Evolutionary conservation across 2,113 vertebrate genomes (phyloP), one percentile per base, ranked within the genome.

Genomic region (Malurus elegans): DNA sequence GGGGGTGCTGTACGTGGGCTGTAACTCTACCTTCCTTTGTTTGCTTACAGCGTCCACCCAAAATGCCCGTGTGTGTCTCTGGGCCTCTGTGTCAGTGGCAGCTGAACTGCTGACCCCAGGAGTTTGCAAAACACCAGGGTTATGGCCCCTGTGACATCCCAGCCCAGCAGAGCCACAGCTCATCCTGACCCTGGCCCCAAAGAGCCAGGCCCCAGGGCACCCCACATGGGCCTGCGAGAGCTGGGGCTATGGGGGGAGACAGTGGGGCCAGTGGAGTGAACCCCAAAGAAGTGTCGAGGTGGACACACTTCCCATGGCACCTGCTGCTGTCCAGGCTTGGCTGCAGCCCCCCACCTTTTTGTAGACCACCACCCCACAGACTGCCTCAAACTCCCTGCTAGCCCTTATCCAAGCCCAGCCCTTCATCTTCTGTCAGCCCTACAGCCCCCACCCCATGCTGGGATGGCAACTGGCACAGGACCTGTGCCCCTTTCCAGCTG

Each of bases 31-130:
- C 96, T 88, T 88, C 86, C 0, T 97, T 96, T 97, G 94, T 97
- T 97, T 97, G 95, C 94, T 97, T 97, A 94, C 78, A 92, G 86
- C 93, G 94, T 95, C 96, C 94, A 97, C 91, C 92, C 93, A 93
- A 97, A 97, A 97, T 95, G 95, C 93, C 95, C 91, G 58, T 95
- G 93, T 96, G 92, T 94, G 94, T 96, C 95, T 97, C 92, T 14
- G n/a, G 94, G 93, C 95, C 96, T 74, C 95, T 86, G 93, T 95
- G 95, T 95, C 95, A 94, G 97, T 96, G 89, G 88, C 91, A 95
- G 93, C 85, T 98, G 97, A 97, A 97, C 97, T 97, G 91, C 96
- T 97, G 97, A 98, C 96, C 97, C 94, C 95, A 95, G 87, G 93
- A 97, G 96, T 97, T 97, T 96, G 97, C 95, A 97, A 97, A 98